Conservation (phyloP, 2,797 vertebrate genomes). For the Triplophysa bombifrons region DNA sequence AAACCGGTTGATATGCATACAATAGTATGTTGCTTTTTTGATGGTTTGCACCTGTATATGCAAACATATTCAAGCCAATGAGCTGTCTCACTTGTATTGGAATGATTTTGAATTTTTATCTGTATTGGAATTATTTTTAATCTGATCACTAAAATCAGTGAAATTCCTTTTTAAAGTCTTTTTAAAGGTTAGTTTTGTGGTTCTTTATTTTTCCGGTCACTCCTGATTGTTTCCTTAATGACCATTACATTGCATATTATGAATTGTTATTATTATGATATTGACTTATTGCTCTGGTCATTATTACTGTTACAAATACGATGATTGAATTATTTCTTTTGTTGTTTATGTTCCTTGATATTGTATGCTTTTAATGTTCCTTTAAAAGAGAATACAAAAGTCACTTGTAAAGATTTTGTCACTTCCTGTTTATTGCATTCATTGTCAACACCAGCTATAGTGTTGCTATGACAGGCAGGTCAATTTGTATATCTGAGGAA, state of each 20-base stretch:
- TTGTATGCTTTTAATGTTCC: slow-evolving; percentile 37
- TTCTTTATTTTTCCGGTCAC: slow-evolving; percentile 61
- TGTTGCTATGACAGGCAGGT: slow-evolving; percentile 46
- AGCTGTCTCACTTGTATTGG: slow-evolving; percentile 64
- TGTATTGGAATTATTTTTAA: slow-evolving; percentile 37
- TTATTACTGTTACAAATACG: slow-evolving; percentile 62
- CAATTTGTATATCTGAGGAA: slow-evolving; percentile 39
- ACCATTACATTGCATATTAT: slow-evolving; percentile 75
- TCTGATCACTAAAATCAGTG: slow-evolving; percentile 73
- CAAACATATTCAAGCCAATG: slow-evolving; percentile 66
- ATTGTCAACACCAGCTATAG: slow-evolving; percentile 27
- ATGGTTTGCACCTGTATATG: slow-evolving; percentile 55
- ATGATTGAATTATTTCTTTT: slow-evolving; percentile 47
- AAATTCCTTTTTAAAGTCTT: slow-evolving; percentile 64
- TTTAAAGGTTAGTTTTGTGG: slow-evolving; percentile 67
- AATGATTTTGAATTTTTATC: slow-evolving; percentile 75
- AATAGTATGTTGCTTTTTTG: slow-evolving; percentile 40
- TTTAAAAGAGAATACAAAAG: slow-evolving; percentile 16
- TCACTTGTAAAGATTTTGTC: slow-evolving; percentile 28
- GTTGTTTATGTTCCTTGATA: slow-evolving; percentile 41
- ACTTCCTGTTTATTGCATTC: slow-evolving; percentile 32
- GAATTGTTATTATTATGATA: slow-evolving; percentile 54
- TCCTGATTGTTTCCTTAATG: slow-evolving; percentile 68
- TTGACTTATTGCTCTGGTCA: slow-evolving; percentile 66
- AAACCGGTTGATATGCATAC: slow-evolving; percentile 56